Conservation (phyloP, 2,888 invertebrate species). For the Aproaerema taeniolella region DNA sequence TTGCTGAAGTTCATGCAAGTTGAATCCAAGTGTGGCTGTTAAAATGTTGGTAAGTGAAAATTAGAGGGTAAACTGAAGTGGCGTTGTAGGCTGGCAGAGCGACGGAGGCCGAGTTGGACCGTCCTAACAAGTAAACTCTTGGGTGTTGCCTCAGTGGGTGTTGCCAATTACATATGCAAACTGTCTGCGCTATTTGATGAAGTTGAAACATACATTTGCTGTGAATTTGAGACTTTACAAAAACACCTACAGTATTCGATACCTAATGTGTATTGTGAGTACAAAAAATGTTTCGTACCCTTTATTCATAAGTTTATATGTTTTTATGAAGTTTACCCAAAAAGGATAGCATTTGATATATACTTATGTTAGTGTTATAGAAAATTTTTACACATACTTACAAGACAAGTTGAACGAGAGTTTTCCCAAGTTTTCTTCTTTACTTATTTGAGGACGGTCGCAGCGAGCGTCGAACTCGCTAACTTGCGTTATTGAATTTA, state of each 20-base stretch:
- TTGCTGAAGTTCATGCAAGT: constrained; percentile 31
- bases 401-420: constrained; percentile 59
- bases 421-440: constrained; percentile 71
- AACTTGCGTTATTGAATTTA: constrained; percentile 77
- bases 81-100: background rate
- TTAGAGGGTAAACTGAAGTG: constrained; percentile 47
- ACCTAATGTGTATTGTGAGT: too few relatives aligned
- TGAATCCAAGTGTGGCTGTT: constrained; percentile 33
- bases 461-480: constrained; percentile 71
- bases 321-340: constrained; percentile 18
- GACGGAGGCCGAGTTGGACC: constrained; percentile 16
- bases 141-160: too few relatives aligned
- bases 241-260: too few relatives aligned
- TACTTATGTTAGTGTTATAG: constrained; percentile 47
- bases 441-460: constrained; percentile 75
- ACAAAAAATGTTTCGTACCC: too few relatives aligned
- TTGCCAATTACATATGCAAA: too few relatives aligned
- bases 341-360: constrained; percentile 14
- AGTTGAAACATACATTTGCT: too few relatives aligned
- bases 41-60: constrained; percentile 47
- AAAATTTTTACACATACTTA: constrained; percentile 57
- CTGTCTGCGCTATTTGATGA: too few relatives aligned
- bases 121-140: constrained; percentile 47
- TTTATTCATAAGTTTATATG: too few relatives aligned
- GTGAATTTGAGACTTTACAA: too few relatives aligned